Percentiles rank a stretch among this genome's conserved stretches.
These are phyloP conservation scores for Erynnis tages DNA, from an alignment of 2,888 invertebrate species.

Conservation along the genomic window DNA sequence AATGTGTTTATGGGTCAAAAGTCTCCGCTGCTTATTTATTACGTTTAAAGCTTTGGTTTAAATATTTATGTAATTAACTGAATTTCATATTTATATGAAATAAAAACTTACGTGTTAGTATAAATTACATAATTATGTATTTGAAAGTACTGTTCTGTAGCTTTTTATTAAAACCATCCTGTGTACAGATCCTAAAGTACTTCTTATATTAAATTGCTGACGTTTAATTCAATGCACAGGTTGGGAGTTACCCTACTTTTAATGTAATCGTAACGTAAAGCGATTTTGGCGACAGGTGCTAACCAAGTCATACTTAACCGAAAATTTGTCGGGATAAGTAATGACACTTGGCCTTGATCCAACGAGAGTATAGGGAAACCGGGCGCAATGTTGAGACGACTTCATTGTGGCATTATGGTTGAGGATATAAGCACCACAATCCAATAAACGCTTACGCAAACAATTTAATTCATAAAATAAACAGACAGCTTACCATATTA, in stretches of 20 bases:
- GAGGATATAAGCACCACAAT: constrained; percentile 20
- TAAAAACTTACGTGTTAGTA: no score
- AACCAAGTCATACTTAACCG: constrained; percentile 47
- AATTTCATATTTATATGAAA: no score
- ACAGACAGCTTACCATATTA: neutral
- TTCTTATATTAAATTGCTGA: no score
- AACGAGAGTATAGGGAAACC: constrained; percentile 38
- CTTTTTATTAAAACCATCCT: no score
- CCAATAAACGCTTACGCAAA: neutral
- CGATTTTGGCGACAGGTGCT: constrained; percentile 47
- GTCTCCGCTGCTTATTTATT: no score
- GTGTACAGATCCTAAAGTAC: no score
- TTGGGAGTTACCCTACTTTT: constrained; percentile 1
- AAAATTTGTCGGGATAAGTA: constrained; percentile 57
- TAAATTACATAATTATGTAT: no score
- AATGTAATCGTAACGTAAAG: constrained; percentile 37
- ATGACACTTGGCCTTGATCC: constrained; percentile 41
- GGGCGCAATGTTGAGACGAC: constrained; percentile 39
- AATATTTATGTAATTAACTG: no score
- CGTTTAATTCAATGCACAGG: no score
- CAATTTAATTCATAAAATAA: neutral
- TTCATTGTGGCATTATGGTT: constrained; percentile 33
- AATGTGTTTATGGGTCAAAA: no score
- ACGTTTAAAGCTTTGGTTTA: no score
- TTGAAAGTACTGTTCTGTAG: no score